phyloP scores from a whole-genome alignment of 1,140 invertebrate species.

The Procambarus virginalis region DNA sequence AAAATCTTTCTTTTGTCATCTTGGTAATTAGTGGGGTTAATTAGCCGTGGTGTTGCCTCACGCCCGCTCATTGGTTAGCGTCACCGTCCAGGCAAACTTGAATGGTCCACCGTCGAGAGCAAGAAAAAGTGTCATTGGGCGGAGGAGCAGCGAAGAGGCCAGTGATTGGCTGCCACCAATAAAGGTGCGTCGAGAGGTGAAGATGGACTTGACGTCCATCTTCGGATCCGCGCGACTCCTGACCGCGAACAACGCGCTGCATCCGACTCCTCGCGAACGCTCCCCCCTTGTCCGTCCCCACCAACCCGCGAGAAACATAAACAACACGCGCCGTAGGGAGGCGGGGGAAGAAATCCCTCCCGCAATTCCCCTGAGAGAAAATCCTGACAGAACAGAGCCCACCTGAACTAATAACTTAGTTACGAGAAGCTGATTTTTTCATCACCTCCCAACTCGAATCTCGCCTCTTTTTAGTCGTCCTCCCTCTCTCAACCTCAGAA shows the following conservation, averaged over 20 bases:
- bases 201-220: background rate
- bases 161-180: conserved; percentile 10
- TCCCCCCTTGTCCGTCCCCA: too few species aligned
- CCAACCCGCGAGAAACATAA: background rate
- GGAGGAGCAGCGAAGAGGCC: background rate
- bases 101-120: conserved; percentile 17
- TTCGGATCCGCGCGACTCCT: background rate
- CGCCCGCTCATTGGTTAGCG: conserved; percentile 43
- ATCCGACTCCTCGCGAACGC: background rate
- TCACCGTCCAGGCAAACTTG: conserved; percentile 12
- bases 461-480: background rate
- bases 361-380: background rate
- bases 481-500: conserved; percentile 13
- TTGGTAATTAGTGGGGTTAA: conserved; percentile 64
- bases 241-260: background rate
- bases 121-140: conserved; percentile 46
- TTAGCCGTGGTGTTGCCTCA: conserved; percentile 39
- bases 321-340: background rate
- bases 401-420: background rate
- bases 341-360: background rate
- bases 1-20: conserved; percentile 62
- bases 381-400: background rate
- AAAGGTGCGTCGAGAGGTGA: background rate
- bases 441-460: conserved; percentile 37
- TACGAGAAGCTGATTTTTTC: conserved; percentile 8